Base-by-base conservation (phyloP, 2,113 vertebrate genomes). In the Lota lota region DNA sequence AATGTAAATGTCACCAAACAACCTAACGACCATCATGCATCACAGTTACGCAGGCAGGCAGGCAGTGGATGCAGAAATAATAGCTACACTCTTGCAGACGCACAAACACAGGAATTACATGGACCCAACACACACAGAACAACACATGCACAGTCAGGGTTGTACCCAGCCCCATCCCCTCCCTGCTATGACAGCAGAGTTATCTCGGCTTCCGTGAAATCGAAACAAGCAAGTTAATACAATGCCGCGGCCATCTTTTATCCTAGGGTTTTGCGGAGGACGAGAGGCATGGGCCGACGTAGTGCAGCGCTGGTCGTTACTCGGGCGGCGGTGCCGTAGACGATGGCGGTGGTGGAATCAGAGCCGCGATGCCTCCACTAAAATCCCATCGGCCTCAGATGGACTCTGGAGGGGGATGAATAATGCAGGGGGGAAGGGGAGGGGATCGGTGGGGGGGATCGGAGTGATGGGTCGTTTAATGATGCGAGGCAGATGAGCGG, bases 151-250 rank as follows among this genome's bases (percentile, higher is more conserved):
- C 40, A 20, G 14, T 63, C 17, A 18, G 36, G 28, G 18, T 18
- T 20, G n/a, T 10, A 22, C 18, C 14, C 20, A n/a, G 16, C 14
- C 17, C 11, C 36, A 1, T 7, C 40, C 10, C 12, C 10, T 47
- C 12, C 40, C 40, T 22, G 47, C 15, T 70, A 77, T 54, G 67
- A 70, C 64, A 67, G 66, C 58, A 74, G 82, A 88, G 82, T 88
- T 90, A 89, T 85, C 76, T 68, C 40, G 40, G 82, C n/a, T 77
- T 71, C 63, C 79, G 69, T 73, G 83, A 88, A 88, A 88, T 80
- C 86, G 79, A 86, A 28, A 87, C 83, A 88, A 89, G 88, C 78
- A 84, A 87, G 83, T 86, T 85, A 85, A 89, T 88, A 85, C 77
- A 83, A 76, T 86, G 69, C 70, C 59, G 63, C 15, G 58, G 78